Evolutionary conservation across 2,888 invertebrate genomes (phyloP), one percentile per base, ranked within the genome.

Genomic region (Troides helena): DNA sequence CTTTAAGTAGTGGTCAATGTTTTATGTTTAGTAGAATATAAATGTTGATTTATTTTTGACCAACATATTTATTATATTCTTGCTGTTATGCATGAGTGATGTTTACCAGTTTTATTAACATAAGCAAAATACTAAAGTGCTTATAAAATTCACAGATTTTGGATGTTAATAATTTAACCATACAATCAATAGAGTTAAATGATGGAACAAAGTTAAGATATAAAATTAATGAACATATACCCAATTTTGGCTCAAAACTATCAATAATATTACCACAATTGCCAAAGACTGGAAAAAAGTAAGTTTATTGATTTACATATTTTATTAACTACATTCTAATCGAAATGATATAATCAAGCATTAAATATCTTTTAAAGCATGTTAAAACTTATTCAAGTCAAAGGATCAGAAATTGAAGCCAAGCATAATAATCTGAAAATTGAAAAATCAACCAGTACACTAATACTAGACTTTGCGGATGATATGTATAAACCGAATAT

Each of bases 201-300:
- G 92, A 93, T 77, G 93, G 94, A 8, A 85, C 93, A 57, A 82
- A 90, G 30, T 85, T 96, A 57, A 87, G 94, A 66, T 96, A 93
- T 84, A 91, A 84, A 62, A 79, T 97, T 21, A 94, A 94, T 65
- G 94, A 95, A 72, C 86, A 93, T 61, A 89, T 95, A 30, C 89
- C 92, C 18, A 95, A 95, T 78, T 96, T 96, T 90, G 98, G 98
- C 17, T 95, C 96, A 5, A 96, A 96, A 86, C 85, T 98, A 72
- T 95, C 95, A n/a, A 93, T 98, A 69, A 90, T 93, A 71, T 83
- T 97, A 72, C 96, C 96, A 0, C 81, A 89, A 73, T 79, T 81
- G 72, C 79, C 85, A 21, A 78, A 82, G 50, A 83, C 82, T 23
- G 81, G 87, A 71, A 82, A 90, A 74, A 82, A 90, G 94, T 90